phyloP scores from a whole-genome alignment of 2,888 invertebrate genomes.

The Acleris holmiana region DNA sequence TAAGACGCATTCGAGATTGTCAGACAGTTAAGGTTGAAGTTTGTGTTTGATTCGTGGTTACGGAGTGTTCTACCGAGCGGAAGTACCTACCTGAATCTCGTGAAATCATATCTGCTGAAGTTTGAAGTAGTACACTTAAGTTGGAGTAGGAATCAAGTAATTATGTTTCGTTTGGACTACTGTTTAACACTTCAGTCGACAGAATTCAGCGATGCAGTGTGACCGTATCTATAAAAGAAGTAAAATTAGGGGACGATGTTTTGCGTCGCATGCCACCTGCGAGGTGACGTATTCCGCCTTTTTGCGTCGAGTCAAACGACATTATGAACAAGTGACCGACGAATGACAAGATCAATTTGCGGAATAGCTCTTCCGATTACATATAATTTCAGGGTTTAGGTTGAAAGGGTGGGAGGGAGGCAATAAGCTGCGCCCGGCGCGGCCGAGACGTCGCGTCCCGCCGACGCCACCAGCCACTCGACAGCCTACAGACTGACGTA shows the following conservation, averaged over 20 bases:
- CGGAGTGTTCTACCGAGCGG: constrained; percentile 6
- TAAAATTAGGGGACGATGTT: too few relatives aligned
- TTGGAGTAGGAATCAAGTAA: neutral
- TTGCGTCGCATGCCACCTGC: too few relatives aligned
- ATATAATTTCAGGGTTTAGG: constrained; percentile 31
- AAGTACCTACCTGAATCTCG: constrained; percentile 40
- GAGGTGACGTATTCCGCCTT: neutral
- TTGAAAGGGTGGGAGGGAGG: constrained; percentile 29
- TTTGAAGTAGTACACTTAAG: constrained; percentile 48
- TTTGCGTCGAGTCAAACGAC: neutral
- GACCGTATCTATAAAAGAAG: too few relatives aligned
- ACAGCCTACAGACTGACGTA: constrained; percentile 48
- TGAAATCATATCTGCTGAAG: constrained; percentile 60
- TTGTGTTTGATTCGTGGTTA: constrained; percentile 53
- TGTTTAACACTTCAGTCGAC: too few relatives aligned
- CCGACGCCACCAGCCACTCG: constrained; percentile 73
- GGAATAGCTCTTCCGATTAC: constrained; percentile 28
- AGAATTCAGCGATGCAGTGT: too few relatives aligned
- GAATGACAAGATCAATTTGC: constrained; percentile 28
- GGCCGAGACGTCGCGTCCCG: constrained; percentile 68
- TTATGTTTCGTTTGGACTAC: too few relatives aligned
- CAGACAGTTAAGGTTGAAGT: constrained; percentile 48
- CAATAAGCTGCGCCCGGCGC: constrained; percentile 46
- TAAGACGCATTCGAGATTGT: constrained; percentile 49
- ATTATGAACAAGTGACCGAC: constrained; percentile 15